Base-by-base conservation (phyloP, 2,113 vertebrate genomes). In the Sigmodon hispidus region DNA sequence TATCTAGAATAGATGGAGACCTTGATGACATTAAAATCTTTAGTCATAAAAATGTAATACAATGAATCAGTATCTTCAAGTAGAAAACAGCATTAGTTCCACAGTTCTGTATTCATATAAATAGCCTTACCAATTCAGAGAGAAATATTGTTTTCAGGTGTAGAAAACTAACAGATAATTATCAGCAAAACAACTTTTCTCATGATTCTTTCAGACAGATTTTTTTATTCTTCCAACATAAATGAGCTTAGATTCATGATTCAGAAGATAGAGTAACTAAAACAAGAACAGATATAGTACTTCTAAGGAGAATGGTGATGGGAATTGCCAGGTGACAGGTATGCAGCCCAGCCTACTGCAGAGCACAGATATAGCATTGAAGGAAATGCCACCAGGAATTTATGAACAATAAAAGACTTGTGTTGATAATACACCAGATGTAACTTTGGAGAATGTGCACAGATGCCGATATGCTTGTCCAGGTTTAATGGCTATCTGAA, bases 1-100 rank as follows among this genome's bases (percentile, higher is more conserved):
- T 1, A n/a, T 8, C 13, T 73, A 57, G 1, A 87, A 67, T 73
- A 0, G 4, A 81, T 43, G 12, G 4, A 15, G 29, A 83, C 48
- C 19, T 75, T 2, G 2, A 36, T 10, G 0, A 0, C 11, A 2
- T 40, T n/a, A 24, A 40, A 86, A 61, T 21, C 0, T 52, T 69
- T 63, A 83, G 7, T 45, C 59, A 26, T 55, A 63, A 31, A 77
- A 31, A 45, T 75, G 1, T 8, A 94, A 52, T 52, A 59, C 3
- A 45, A 4, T 69, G n/a, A 55, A 88, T 7, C 8, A 91, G 45
- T 26, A 34, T 26, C 26, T 52, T 83, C 76, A 69, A 76, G 43
- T 87, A 8, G 17, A 90, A 69, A 36, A 75, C 8, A 61, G 31
- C 57, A 72, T 7, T 26, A 52, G 76, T 88, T 88, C 13, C 21